A percentile compares a stretch with the other conserved stretches of the same genome.
Conservation (phyloP, 2,113 vertebrate genomes). For the Lepisosteus oculatus region DNA sequence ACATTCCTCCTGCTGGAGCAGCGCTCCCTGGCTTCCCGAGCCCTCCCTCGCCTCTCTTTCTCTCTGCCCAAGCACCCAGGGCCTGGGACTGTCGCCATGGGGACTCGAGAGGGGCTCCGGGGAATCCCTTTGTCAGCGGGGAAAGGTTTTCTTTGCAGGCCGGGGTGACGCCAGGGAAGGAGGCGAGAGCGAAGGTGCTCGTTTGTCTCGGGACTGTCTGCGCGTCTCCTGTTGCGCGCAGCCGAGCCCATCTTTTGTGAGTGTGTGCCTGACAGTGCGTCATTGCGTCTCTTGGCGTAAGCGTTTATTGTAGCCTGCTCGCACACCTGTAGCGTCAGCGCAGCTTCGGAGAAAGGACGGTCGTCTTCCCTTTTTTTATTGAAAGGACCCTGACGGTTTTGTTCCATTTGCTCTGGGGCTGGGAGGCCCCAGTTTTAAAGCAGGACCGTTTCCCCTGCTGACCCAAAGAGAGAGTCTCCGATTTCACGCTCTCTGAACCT, state of each 20-base stretch:
- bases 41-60: slow-evolving; percentile 11
- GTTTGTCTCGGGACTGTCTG: slow-evolving; percentile 56
- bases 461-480: too few species aligned
- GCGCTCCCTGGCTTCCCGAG: slow-evolving; percentile 20
- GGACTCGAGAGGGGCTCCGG: slow-evolving; percentile 45
- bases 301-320: slow-evolving; percentile 2
- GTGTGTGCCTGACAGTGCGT: slow-evolving; percentile 28
- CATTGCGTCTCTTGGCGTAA: slow-evolving; percentile 53
- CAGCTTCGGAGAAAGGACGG: slow-evolving; percentile 11
- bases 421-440: too few species aligned
- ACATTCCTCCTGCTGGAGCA: slow-evolving; percentile 22
- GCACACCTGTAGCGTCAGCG: slow-evolving; percentile 43
- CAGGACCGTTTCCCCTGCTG: too few species aligned
- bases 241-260: too few species aligned
- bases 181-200: slow-evolving; percentile 68
- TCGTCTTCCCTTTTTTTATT: neutral
- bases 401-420: neutral
- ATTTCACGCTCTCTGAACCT: too few species aligned
- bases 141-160: slow-evolving; percentile 60
- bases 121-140: slow-evolving; percentile 63
- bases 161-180: slow-evolving; percentile 62
- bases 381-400: neutral
- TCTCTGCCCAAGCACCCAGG: slow-evolving; percentile 30
- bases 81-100: slow-evolving; percentile 60
- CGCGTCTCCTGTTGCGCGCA: slow-evolving; percentile 43